Evolutionary conservation across 1,140 invertebrate species (phyloP), one percentile per base, ranked within the genome.

Genomic region (Acarapis woodi): DNA sequence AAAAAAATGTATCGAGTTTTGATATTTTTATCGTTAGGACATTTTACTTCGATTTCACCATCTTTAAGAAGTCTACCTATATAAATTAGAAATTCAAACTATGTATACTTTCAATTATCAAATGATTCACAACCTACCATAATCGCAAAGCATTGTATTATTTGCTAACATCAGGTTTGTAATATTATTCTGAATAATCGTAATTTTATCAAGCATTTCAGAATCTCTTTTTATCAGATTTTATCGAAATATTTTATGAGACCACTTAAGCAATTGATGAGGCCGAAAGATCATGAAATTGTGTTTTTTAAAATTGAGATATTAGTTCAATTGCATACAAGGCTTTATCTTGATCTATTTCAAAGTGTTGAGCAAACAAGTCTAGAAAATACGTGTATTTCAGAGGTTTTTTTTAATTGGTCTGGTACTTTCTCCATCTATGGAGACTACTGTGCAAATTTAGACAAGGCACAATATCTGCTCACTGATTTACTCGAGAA

Each of bases 401-500:
- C 52, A 21, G 65, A 73, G 47, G 71, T 78, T 34, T 94, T 96
- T 55, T 63, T 87, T 2, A 70, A 72, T 41, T 87, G 72, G 66
- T 71, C 80, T 46, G 73, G 83, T 48, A 71, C 71, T 41, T 74
- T 96, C 52, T 62, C 93, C 12, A 65, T 88, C 30, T 96, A 96
- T 52, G 85, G 83, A 10, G 74, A 82, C 48, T 94, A 90, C 53
- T 96, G 87, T 57, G 75, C 82, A 3, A 83, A 83, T 55, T 62
- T 94, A 20, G 73, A 79, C 0, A 56, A 59, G 22, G 77, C 79
- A 24, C 77, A 80, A 49, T 65, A 67, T 43, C 53, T 63, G 19
- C 60, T 87, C 18, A 71, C 77, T 47, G 71, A 82, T 44, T 46
- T 71, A 3, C 73, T 67, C 46, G 59, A 64, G 42, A 64, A 62